Conservation (phyloP, 2,888 invertebrate species). For the Ephialtes manifestator region DNA sequence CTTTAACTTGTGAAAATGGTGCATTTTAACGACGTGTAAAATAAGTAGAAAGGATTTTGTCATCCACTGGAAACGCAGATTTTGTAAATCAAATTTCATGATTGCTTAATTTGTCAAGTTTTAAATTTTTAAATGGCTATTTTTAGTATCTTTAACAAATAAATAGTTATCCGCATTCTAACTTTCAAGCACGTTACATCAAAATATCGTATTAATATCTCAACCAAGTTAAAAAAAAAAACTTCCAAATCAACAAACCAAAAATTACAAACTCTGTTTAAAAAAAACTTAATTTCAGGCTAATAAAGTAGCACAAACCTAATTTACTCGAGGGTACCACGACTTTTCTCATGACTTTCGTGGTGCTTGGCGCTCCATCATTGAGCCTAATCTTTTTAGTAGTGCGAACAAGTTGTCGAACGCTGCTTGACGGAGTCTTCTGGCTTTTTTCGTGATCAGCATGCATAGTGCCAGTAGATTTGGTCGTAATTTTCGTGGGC, state of each 20-base stretch:
- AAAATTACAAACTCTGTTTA: neutral
- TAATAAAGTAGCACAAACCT: constrained; percentile 68
- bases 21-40: too few species aligned
- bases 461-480: constrained; percentile 82
- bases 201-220: neutral
- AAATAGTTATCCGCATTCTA: neutral
- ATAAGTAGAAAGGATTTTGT: too few species aligned
- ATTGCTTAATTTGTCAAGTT: neutral
- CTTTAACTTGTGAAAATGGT: too few species aligned
- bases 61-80: too few species aligned
- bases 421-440: constrained; percentile 75
- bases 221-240: constrained; percentile 5
- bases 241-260: neutral
- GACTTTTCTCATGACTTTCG: constrained; percentile 63
- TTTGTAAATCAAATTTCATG: too few species aligned
- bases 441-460: constrained; percentile 83
- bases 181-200: neutral
- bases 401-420: constrained; percentile 76
- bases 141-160: neutral
- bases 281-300: neutral
- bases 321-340: constrained; percentile 77
- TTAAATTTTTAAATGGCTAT: neutral
- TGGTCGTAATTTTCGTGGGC: constrained; percentile 70
- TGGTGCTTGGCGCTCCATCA: constrained; percentile 36
- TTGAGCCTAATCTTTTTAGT: constrained; percentile 75